Base-by-base conservation (phyloP, 2,888 invertebrate species). In the Esperia sulphurella region DNA sequence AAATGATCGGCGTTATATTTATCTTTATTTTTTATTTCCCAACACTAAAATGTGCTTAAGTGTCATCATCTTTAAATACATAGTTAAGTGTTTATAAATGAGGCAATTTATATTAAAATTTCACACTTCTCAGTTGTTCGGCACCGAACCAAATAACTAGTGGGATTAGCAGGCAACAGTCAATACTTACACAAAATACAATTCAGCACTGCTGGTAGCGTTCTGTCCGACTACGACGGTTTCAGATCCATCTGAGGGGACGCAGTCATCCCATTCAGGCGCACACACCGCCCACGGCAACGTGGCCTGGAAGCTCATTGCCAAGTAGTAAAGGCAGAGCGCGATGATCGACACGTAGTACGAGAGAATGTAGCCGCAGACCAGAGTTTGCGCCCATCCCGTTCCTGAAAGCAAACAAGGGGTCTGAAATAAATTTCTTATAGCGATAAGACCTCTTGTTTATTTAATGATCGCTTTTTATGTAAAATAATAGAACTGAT, bases 261-360 rank as follows among this genome's bases (percentile, higher is more conserved):
- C 75, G 58, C 89, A 90, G 41, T 76, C 68, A 0, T 40, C 49
- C 94, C 94, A 94, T 42, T 88, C 88, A 0, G 84, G 76, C 10
- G 88, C 73, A 61, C 95, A 96, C 14, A 88, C 68, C 0, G 94
- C 86, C 96, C 96, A 96, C 0, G 96, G 96, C 43, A 96, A 76
- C 0, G 91, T 90, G 0, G 91, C 61, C 53, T 91, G 91, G 71
- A 95, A 95, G 46, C 95, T 95, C 65, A 93, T 92, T 6, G 91
- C 75, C 60, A 96, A 81, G 76, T 95, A 96, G 77, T 91, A 95
- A 8, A 95, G 63, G 8, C 94, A 94, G 33, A 95, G 72, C 0
- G 93, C 94, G 85, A 95, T 92, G 44, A 96, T 82, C 0, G 94
- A 92, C 45, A 94, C 94, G 73, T 96, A 96, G 75, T 96, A 96